Evolutionary conservation across 35 echinoderm and acorn worm species (phyloP).

Genomic region (Heliocidaris erythrogramma): DNA sequence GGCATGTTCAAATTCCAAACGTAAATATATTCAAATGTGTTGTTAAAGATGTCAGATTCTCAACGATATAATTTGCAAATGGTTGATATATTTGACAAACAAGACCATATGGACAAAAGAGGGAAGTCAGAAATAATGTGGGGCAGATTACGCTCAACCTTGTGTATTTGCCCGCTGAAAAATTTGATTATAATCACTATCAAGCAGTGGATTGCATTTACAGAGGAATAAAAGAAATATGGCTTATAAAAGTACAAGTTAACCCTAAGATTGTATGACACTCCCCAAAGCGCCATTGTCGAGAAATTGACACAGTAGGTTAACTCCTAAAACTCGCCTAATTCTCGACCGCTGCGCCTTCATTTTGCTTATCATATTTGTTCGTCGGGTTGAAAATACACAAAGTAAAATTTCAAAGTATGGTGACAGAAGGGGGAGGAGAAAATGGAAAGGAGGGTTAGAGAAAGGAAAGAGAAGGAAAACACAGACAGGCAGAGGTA

Average conservation of each 20-base stretch:
- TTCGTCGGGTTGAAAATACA: constrained; percentile 7
- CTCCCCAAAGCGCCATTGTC: not conserved
- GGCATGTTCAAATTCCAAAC: too few species aligned
- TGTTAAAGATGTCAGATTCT: too few species aligned
- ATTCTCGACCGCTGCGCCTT: not conserved
- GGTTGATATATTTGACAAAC: too few species aligned
- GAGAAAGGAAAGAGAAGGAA: not conserved
- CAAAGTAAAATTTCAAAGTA: not conserved
- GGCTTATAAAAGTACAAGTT: not conserved
- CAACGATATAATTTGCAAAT: too few species aligned
- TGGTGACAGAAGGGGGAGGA: not conserved
- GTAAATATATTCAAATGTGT: too few species aligned
- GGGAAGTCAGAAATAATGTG: too few species aligned
- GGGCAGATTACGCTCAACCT: too few species aligned
- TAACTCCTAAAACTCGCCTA: not conserved
- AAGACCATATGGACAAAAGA: too few species aligned
- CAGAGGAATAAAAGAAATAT: not conserved
- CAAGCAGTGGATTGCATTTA: not conserved
- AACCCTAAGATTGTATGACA: not conserved
- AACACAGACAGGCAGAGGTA: not conserved
- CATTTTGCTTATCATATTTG: constrained; percentile 29
- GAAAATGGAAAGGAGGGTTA: not conserved
- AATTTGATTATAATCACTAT: not conserved
- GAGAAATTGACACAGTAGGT: constrained; percentile 18
- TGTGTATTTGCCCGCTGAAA: not conserved